Evolutionary conservation across 1,140 invertebrate genomes (phyloP).

Genomic region (Panulirus ornatus): DNA sequence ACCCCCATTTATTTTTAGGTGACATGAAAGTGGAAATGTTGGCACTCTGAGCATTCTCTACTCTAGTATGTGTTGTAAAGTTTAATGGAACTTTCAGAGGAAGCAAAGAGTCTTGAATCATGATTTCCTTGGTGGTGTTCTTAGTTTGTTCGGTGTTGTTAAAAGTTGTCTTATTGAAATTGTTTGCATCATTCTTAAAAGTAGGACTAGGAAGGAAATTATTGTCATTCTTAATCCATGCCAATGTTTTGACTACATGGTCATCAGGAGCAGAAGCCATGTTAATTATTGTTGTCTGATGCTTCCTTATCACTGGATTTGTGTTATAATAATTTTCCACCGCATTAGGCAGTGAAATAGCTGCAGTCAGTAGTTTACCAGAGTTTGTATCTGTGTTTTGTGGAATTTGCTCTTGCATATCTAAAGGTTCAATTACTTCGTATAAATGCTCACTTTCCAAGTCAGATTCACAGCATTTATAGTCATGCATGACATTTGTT

Average conservation of each 20-base stretch:
- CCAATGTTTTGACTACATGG: not conserved
- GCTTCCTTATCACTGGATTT: not conserved
- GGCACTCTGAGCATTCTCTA: too few species aligned
- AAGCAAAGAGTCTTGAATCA: too few species aligned
- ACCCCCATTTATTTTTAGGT: too few species aligned
- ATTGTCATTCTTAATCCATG: not conserved
- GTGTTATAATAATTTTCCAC: not conserved
- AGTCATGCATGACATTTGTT: too few species aligned
- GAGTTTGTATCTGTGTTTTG: not conserved
- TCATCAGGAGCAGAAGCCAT: not conserved
- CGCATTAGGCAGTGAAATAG: slow-evolving; percentile 11
- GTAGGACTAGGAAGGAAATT: not conserved
- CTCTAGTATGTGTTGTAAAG: not conserved
- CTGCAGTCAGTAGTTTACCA: not conserved
- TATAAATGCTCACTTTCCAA: slow-evolving; percentile 29
- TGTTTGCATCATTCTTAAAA: not conserved
- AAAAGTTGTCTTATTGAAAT: too few species aligned
- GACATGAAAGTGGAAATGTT: too few species aligned
- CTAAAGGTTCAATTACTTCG: not conserved
- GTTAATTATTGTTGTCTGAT: not conserved
- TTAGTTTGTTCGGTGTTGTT: too few species aligned
- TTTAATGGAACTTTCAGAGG: not conserved
- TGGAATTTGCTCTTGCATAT: not conserved
- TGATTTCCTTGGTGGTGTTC: too few species aligned
- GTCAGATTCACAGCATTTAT: not conserved